Evolutionary conservation across 2,888 invertebrate species (phyloP), one percentile per base, ranked within the genome.

Genomic region (Drepana falcataria): DNA sequence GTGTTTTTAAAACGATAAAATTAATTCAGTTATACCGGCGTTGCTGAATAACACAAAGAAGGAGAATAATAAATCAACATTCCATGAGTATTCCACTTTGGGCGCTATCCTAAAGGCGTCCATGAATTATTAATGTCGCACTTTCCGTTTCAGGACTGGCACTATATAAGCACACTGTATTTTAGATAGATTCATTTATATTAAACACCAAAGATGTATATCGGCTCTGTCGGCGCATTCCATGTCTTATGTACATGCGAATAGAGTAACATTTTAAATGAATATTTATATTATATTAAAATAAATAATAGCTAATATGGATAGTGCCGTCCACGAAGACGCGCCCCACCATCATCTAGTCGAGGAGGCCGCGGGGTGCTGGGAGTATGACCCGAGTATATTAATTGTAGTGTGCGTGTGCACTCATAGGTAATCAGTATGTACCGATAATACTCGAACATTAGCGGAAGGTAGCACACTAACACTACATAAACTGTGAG

Each of bases 61-160:
- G 35, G 21, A 41, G 51, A 51, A 51, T 51, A 51, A 51, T 51
- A 51, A 51, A 51, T 51, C 51, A 51, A 51, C 51, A 51, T 51
- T 51, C 51, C 51, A 40, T 34, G 51, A 7, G 4, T 33, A 7
- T 35, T 35, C 49, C 34, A 49, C 34, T 51, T 51, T 51, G 40
- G 51, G 51, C 33, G 9, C 9, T 44, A 9, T 44, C 44, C 9
- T 44, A 44, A 44, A 48, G 48, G 48, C 40, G 37, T 21, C 33
- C 40, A 51, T 51, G 51, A 51, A 51, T 51, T 51, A 51, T 51
- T 51, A 7, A 51, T 51, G 41, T 51, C 51, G 40, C 40, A 51
- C 51, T 51, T 51, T 51, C 51, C 51, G 44, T 51, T 51, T 51
- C 51, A 40, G 51, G 51, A 40, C 33, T 40, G 51, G 40, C 40